phyloP scores from a whole-genome alignment of 1,140 invertebrate genomes.

The Arion vulgaris region DNA sequence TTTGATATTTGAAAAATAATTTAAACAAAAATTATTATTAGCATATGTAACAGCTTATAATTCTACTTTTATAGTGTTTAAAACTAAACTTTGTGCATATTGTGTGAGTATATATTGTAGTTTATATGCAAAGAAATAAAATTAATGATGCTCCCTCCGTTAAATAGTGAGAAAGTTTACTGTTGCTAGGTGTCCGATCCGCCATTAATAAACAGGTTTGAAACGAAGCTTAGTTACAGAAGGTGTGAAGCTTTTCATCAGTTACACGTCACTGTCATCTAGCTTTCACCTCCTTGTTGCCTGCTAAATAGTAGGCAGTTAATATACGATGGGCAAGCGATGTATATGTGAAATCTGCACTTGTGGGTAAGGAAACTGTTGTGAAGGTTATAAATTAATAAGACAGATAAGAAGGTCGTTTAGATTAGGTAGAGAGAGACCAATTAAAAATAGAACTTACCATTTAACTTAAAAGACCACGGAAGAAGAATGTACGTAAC shows the following conservation, averaged over 20 bases:
- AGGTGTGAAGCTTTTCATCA: conserved; percentile 9
- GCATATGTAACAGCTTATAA: no score
- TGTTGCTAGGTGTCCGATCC: conserved; percentile 44
- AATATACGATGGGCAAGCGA: conserved; percentile 51
- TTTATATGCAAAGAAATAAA: no score
- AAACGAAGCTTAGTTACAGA: conserved; percentile 22
- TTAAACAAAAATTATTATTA: no score
- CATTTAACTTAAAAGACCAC: no score
- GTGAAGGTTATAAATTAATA: background rate
- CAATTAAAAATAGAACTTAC: no score
- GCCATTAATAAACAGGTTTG: conserved; percentile 44
- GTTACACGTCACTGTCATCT: background rate
- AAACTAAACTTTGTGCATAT: no score
- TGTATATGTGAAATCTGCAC: conserved; percentile 71
- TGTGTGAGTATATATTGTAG: no score
- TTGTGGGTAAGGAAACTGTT: conserved; percentile 64
- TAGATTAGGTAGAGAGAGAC: no score
- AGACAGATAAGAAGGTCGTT: background rate
- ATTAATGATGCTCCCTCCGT: background rate
- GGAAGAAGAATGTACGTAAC: no score
- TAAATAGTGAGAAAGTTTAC: background rate
- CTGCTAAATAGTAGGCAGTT: background rate
- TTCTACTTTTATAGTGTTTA: no score
- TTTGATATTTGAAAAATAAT: no score
- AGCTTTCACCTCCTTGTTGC: background rate